Evolutionary conservation across 92 coral and sea anemone genomes (phyloP).

Genomic region (Phenganax subtilis): DNA sequence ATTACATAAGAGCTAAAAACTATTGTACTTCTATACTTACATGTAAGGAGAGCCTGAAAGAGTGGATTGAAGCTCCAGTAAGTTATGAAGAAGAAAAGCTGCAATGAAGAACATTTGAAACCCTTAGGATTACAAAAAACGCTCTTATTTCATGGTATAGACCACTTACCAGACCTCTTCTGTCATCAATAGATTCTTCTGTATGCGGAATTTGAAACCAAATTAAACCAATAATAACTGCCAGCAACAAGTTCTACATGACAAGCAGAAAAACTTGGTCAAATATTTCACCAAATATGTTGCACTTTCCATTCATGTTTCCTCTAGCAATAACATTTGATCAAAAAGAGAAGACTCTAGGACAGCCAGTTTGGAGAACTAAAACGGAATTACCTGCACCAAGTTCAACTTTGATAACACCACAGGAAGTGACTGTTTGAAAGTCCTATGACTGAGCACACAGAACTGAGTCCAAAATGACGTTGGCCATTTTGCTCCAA

Average conservation of each 20-base stretch:
- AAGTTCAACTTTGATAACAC: constrained; percentile 72
- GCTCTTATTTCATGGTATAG: not conserved
- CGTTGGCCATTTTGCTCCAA: constrained; percentile 80
- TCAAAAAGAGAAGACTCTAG: no score
- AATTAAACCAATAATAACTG: constrained; percentile 58
- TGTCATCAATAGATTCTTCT: constrained; percentile 72
- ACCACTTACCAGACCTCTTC: constrained; percentile 76
- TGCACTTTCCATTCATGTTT: no score
- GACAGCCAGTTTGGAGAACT: no score
- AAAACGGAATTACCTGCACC: constrained; percentile 51
- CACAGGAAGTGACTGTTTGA: constrained; percentile 78
- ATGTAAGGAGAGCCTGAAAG: constrained; percentile 66
- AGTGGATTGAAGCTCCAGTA: constrained; percentile 73
- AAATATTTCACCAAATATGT: no score
- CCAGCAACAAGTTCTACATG: constrained; percentile 60
- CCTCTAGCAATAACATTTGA: no score
- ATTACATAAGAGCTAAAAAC: not conserved
- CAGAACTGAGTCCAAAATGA: constrained; percentile 88
- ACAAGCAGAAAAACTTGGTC: not conserved
- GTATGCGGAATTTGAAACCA: constrained; percentile 86
- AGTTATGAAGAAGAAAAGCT: constrained; percentile 64
- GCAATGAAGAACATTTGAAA: constrained; percentile 4
- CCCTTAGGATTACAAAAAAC: not conserved
- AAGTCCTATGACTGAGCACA: constrained; percentile 66
- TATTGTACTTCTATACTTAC: constrained; percentile 47